Evolutionary conservation across 2,888 invertebrate species (phyloP), one percentile per base, ranked within the genome.

Genomic region (Limnephilus lunatus): DNA sequence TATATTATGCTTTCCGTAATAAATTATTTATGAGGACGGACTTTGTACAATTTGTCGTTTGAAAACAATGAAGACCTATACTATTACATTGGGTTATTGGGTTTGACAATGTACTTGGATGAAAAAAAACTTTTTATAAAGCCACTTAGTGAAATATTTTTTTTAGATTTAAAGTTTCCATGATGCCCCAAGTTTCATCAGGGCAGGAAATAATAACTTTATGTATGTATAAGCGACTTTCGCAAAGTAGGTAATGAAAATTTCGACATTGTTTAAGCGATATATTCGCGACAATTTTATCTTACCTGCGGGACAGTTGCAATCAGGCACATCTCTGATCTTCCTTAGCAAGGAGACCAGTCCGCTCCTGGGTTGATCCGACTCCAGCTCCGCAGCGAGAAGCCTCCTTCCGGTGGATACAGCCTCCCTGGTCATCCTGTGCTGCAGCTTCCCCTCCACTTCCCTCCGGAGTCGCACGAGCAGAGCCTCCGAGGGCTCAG

Each of bases 251-350:
- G 39, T 9, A 39, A 44, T 44, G 12, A 11, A 44, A 44, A 44
- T 44, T 44, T 44, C 44, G 44, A 44, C 44, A 11, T 44, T 44
- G 0, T 39, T 44, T 44, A 44, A 12, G 44, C 12, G 44, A 44
- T n/a, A 48, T 48, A 15, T 44, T 48, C 15, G 30, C 44, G 44
- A 44, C 44, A 44, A 44, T 44, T 44, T 48, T n/a, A 12, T 30
- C 14, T 95, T 95, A 97, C 97, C 97, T 97, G 97, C 96, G 95
- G 97, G 97, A 96, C 97, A 97, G 94, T 96, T 96, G 96, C 97
- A 98, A 95, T 97, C 97, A 30, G 96, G 96, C 89, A 96, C 96
- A 94, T 97, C 97, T 94, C 97, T 95, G 94, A 96, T 95, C 94
- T 96, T 96, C 93, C 97, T 95, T 91, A 95, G 94, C 7, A 95